Evolutionary conservation across 2,888 invertebrate genomes (phyloP).

Genomic region (Stratiomys singularior): DNA sequence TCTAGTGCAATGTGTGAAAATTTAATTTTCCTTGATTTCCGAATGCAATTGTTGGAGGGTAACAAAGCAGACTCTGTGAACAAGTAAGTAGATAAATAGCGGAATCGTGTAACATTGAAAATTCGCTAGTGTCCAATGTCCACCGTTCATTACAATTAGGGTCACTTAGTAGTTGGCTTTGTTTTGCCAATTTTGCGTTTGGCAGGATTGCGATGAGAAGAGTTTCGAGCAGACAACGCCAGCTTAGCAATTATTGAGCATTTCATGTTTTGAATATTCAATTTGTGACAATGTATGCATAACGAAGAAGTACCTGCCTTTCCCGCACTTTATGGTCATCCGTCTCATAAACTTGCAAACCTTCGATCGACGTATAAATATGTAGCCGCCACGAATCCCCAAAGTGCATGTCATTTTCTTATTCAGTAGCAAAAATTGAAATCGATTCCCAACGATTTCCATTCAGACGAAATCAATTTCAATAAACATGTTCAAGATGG

Average conservation of each 20-base stretch:
- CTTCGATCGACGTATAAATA: not conserved
- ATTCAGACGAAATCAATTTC: constrained; percentile 52
- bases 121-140: not conserved
- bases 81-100: not conserved
- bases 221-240: no score
- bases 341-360: not conserved
- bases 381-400: not conserved
- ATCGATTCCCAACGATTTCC: constrained; percentile 29
- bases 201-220: no score
- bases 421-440: not conserved
- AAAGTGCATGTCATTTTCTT: not conserved
- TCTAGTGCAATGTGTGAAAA: constrained; percentile 11
- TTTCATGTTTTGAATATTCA: no score
- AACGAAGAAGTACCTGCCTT: no score
- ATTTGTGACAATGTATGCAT: no score
- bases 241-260: no score
- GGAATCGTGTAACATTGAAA: not conserved
- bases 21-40: constrained; percentile 34
- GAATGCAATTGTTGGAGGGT: not conserved
- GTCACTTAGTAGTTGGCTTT: no score
- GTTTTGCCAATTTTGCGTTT: no score
- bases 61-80: not conserved
- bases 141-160: constrained; percentile 16
- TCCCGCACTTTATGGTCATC: no score
- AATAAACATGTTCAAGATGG: constrained; percentile 49